A percentile compares a stretch with the other conserved stretches of the same genome.
These are phyloP conservation scores for Rhopalosiphum maidis DNA, from an alignment of 1,140 invertebrate species.

Conservation along the genomic window DNA sequence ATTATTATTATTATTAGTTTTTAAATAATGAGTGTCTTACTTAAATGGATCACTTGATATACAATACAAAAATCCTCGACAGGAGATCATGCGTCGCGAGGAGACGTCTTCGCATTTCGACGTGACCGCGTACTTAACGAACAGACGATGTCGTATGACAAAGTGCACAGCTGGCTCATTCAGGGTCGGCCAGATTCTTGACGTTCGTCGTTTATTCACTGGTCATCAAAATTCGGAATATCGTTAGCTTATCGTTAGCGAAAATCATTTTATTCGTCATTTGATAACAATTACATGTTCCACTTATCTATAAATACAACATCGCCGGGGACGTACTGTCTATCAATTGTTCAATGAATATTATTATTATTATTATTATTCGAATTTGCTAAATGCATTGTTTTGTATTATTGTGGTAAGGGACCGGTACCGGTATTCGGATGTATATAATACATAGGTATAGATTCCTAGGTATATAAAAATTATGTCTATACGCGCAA, in stretches of 20 bases:
- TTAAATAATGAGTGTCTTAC: too few relatives aligned
- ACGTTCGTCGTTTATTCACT: background rate
- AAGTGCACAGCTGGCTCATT: background rate
- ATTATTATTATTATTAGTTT: too few relatives aligned
- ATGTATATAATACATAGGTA: background rate
- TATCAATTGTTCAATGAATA: background rate
- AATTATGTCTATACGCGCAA: background rate
- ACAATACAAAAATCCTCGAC: background rate
- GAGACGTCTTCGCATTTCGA: background rate
- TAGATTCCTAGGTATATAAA: background rate
- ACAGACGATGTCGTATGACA: background rate
- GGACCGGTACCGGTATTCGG: background rate
- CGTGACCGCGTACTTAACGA: too few relatives aligned
- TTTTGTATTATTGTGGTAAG: background rate
- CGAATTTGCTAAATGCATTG: background rate
- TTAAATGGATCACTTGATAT: background rate
- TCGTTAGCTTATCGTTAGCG: too few relatives aligned
- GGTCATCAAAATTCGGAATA: background rate
- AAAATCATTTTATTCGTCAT: background rate
- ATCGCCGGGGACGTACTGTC: background rate
- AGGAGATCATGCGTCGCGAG: background rate
- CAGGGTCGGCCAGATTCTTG: background rate
- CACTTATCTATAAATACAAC: background rate
- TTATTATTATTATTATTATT: conserved; percentile 10
- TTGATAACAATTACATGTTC: background rate